Base-by-base conservation (phyloP, 37 sponge, comb jelly and placozoan species). In the Dysidea cf. avara region DNA sequence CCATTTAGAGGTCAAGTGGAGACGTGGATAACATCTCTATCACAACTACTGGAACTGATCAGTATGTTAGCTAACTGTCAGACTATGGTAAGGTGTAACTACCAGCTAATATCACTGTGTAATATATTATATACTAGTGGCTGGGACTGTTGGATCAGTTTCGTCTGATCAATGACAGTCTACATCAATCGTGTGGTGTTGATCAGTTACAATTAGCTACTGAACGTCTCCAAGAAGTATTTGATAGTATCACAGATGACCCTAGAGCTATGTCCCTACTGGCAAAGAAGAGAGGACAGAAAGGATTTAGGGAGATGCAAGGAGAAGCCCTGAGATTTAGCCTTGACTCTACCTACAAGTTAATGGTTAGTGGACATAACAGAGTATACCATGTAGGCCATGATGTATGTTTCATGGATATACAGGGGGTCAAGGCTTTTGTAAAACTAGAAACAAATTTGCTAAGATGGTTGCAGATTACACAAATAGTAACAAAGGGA, bases 221-320 rank as follows among this genome's bases (percentile, higher is more conserved):
- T 18, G 39, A 30, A 9, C 66, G 22, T 18, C 62, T 67, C 37
- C 82, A 84, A 48, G 82, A 90, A 40, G 39, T 90, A 1, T 32
- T 72, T 50, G 9, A 43, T 22, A 63, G 76, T 17, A 81, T 90
- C 7, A 63, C 46, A 3, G 73, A 57, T 3, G 91, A 90, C 46
- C 69, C 78, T 4, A 49, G 77, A 24, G 77, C 77, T 7, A 43
- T 85, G 16, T 81, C 82, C 22, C 74, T 90, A 29, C 64, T 90
- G 3, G 59, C 40, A 35, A 90, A 81, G 72, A 70, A 60, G 39
- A 33, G 72, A 37, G 89, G 89, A n/a, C 69, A 74, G 64, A 80
- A 76, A 60, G 91, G 91, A 18, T 61, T 65, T 32, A 69, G 91
- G 57, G 91, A 90, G 22, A 35, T 90, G 38, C 91, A 90, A 39